Evolutionary conservation across 2,888 invertebrate species (phyloP), one percentile per base, ranked within the genome.

Genomic region (Zhuqinia jingwanae): DNA sequence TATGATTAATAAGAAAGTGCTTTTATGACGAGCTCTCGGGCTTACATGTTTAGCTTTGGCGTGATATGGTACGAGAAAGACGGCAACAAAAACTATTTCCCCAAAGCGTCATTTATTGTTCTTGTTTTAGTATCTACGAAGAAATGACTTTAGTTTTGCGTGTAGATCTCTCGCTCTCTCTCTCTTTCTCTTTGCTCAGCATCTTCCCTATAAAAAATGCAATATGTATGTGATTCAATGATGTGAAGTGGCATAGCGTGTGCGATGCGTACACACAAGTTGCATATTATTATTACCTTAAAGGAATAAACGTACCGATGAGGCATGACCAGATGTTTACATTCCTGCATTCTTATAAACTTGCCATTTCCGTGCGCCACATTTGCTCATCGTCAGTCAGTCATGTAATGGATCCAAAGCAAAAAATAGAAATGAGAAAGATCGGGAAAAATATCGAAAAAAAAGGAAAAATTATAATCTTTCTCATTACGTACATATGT

Each of bases 301-400:
- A 65, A 27, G 60, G 30, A 75, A 58, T 75, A 75, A 75, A 75
- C 77, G 78, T 22, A 78, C 58, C 60, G 78, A 63, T 65, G 65
- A 79, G 58, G 47, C 79, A 65, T 79, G 79, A 76, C 81, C 83
- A 83, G 83, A 83, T 83, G 83, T 83, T 83, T 83, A 83, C 83
- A 83, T 83, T 75, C 76, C 75, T 75, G 13, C 60, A 42, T 17
- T 56, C 70, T 80, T 56, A 73, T 82, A 82, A 73, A 75, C 73
- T 47, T 42, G 47, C 78, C 11, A 58, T 78, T 78, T 78, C 56
- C 76, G 17, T 58, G 30, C 27, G n/a, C 47, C 47, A 30, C 1
- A 17, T 42, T 65, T 65, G 65, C 42, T 65, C 65, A 42, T 42
- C 65, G 65, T 65, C 65, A 42, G 42, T 36, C 36, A 65, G 65